Evolutionary conservation across 2,113 vertebrate genomes (phyloP), one percentile per base, ranked within the genome.

Genomic region (Corythornis vintsioides): DNA sequence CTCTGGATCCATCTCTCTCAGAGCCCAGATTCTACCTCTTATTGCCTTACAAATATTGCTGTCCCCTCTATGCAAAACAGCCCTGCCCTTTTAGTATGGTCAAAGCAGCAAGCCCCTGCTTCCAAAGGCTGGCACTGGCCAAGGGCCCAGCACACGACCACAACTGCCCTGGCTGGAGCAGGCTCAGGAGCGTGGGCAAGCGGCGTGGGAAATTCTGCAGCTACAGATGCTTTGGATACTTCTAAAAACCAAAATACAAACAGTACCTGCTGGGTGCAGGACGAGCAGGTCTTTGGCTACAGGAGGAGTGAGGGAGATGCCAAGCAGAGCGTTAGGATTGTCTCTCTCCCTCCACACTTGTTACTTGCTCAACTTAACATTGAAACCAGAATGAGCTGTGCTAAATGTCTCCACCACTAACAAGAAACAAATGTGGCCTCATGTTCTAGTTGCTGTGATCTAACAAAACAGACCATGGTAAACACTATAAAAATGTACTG

Each of bases 401-500:
- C 92, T 94, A 63, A 95, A 87, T 45, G 91, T 95, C 96, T 95
- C 82, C 94, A 33, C 64, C 0, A 1, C 84, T 95, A 96, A 95
- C 94, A 95, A 95, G 96, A 96, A 96, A 93, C 94, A 93, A 96
- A 96, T 95, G 95, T 91, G 94, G 91, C 85, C 89, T 94, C 95
- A 53, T 92, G 87, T 95, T 94, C 95, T 11, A 95, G 95, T 96
- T 96, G 95, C 96, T 94, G 96, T 95, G 96, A 96, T 96, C 95
- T 94, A 95, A 93, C 91, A 95, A 95, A 96, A 96, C 96, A 95
- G 96, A 96, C 95, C 91, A 77, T 92, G 92, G 94, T 96, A 95
- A 96, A 96, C 96, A 96, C 95, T 91, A 88, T 93, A 96, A 96
- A 96, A 96, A 95, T 94, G 95, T 95, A 93, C 96, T 96, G 95